Evolutionary conservation across 1,140 invertebrate genomes (phyloP), one percentile per base, ranked within the genome.

Genomic region (Bombyx mandarina): DNA sequence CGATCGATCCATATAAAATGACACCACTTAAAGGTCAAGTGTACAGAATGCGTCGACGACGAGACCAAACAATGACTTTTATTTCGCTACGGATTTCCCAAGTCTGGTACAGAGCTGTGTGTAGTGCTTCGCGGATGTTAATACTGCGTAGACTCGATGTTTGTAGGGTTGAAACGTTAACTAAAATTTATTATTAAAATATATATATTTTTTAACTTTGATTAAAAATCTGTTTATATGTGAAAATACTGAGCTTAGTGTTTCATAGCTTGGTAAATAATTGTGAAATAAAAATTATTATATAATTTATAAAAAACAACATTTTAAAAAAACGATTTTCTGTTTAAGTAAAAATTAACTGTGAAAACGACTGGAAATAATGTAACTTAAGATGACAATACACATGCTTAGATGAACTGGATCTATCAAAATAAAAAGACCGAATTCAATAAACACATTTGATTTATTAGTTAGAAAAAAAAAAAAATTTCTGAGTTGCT

Each of bases 21-120:
- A 35, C 2, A 46, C 45, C 8, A 46, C n/a, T 8, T 46, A 46
- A 46, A 46, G 45, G 45, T 46, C 45, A 46, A 46, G n/a, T 46
- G 45, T 46, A 9, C 8, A 12, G n/a, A 9, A 7, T 12, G 12
- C 56, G 55, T 52, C 42, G 52, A 44, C 47, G 50, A 60, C 61
- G 47, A 8, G 22, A 47, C 12, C 53, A 22, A 67, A 67, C 62
- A 67, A 67, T 65, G 66, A 65, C 56, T 62, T 66, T 62, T 62
- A 56, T 52, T 56, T 48, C 52, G 53, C 54, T 47, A 47, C 50
- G 62, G 66, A 60, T 65, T 67, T 67, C 48, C 66, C 66, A 54
- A 54, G 46, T 9, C 48, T 12, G 22, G 7, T n/a, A 49, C 48
- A 12, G 26, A 35, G 52, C 46, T 45, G 50, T 46, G 52, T 52